A percentile compares a stretch with the other conserved stretches of the same genome.
phyloP scores from a whole-genome alignment of 2,888 invertebrate species.

The Drosophila stalkeri region DNA sequence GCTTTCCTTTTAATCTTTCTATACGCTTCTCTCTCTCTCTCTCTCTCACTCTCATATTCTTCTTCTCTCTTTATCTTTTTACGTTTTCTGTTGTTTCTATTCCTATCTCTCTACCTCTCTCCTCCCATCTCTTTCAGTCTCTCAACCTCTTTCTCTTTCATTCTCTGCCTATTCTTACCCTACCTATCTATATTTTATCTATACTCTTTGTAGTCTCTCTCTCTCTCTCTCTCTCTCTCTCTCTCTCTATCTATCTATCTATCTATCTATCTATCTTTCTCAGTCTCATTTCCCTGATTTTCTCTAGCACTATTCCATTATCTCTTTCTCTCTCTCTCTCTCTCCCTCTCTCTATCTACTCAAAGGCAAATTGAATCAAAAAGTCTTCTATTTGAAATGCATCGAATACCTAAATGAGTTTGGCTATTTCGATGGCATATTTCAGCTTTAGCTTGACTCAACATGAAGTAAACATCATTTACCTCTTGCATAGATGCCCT shows the following conservation, averaged over 20 bases:
- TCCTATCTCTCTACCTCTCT: not conserved
- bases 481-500: not conserved
- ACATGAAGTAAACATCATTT: not conserved
- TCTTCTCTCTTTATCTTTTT: no score
- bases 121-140: no score
- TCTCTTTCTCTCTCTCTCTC: no score
- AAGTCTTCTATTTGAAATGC: not conserved
- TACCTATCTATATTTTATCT: not conserved
- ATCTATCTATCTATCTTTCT: not conserved
- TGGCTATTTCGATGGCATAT: no score
- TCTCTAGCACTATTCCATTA: accelerated
- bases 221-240: not conserved
- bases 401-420: not conserved
- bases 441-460: not conserved
- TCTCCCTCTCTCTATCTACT: not conserved
- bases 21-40: not conserved
- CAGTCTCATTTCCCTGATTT: not conserved
- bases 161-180: not conserved
- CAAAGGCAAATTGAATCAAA: not conserved
- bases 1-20: no score
- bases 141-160: not conserved
- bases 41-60: not conserved
- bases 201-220: no score
- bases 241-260: not conserved
- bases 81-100: no score